A percentile compares a stretch with the other conserved stretches of the same genome.
Conservation (phyloP, 2,113 vertebrate genomes). For the Chlorodrepanis virens region DNA sequence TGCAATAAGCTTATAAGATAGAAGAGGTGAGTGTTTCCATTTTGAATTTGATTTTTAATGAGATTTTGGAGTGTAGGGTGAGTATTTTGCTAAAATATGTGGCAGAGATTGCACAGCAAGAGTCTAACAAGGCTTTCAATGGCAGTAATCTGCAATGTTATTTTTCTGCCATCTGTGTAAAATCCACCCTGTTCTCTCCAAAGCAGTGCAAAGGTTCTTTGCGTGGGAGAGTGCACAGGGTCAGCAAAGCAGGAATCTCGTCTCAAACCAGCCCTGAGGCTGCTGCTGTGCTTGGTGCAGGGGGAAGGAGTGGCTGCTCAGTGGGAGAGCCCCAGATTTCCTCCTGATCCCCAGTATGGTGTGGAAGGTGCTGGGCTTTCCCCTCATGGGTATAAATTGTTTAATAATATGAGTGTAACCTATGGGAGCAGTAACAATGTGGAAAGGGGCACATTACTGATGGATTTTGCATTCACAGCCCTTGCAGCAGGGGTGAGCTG, state of each 20-base stretch:
- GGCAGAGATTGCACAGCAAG: conserved; percentile 13
- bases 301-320: neutral
- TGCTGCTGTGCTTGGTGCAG: neutral
- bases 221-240: neutral
- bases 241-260: neutral
- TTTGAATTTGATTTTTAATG: conserved; percentile 49
- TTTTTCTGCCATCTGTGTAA: conserved; percentile 36
- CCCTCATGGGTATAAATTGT: neutral
- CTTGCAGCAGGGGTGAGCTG: neutral
- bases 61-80: conserved; percentile 11
- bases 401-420: neutral
- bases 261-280: neutral
- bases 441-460: fast-evolving
- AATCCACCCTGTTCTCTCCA: neutral
- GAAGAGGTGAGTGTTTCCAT: conserved; percentile 37
- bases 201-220: neutral
- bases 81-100: conserved; percentile 30
- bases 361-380: neutral
- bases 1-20: conserved; percentile 19
- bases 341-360: fast-evolving
- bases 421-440: neutral
- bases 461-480: fast-evolving
- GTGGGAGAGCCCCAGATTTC: neutral
- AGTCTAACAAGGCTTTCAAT: neutral
- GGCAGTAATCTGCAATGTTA: neutral